Evolutionary conservation across 2,797 vertebrate species (phyloP), one percentile per base, ranked within the genome.

Genomic region (Crenuchus spilurus): DNA sequence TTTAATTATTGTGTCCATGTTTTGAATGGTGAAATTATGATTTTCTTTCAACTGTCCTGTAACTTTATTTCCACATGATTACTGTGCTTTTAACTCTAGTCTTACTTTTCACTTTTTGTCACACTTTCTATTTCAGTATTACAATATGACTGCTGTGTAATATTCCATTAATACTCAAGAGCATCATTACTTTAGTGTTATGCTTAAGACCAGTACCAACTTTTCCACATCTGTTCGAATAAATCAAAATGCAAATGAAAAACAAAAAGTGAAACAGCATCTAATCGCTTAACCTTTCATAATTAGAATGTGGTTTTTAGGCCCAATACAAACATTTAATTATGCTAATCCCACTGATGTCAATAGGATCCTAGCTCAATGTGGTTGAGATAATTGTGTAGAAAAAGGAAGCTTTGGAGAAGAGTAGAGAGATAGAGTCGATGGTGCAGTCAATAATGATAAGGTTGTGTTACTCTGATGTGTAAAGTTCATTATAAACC

Each of bases 361-460:
- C 90, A 90, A 92, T 89, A 90, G 82, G 80, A 91, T 89, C 81
- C 85, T 75, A 90, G 90, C 87, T 92, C 89, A 90, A 88, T 90
- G 86, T 87, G 87, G 91, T 87, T 88, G 88, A 91, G 90, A 92
- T 90, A 91, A 89, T 91, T 89, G 89, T 83, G 82, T 82, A 91
- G 88, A 90, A 88, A 78, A 26, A 76, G 85, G 86, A 83, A 83
- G 87, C 84, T 88, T 80, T 86, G 89, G 88, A 83, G 87, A 91
- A 89, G 84, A 88, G 87, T 91, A 87, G 84, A 76, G 89, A 89
- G 90, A 91, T 90, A 88, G 92, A 93, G 92, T 92, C 92, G 90
- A 92, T 94, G 90, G 85, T 83, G 88, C 80, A 85, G 90, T 94
- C 92, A 93, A 93, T 93, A 93, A 93, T 90, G 91, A 93, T 92